These are phyloP conservation scores for Drosophila aff. DNA, from an alignment of 1,140 invertebrate genomes.

Conservation along the genomic window DNA sequence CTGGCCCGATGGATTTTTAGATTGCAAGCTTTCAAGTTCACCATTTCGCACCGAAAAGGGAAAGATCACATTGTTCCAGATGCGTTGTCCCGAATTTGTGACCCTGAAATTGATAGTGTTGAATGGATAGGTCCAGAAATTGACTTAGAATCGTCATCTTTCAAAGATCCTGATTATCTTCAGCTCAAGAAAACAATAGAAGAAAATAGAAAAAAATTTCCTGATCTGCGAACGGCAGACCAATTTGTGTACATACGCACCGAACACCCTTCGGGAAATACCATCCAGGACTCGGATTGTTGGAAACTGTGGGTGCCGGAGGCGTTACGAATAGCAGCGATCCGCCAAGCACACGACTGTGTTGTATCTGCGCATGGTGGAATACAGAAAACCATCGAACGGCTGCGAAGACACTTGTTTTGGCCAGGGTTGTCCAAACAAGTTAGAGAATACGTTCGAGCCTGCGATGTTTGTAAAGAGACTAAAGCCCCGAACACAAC, in stretches of 20 bases:
- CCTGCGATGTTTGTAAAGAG: slow-evolving; percentile 15
- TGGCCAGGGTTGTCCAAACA: slow-evolving; percentile 15
- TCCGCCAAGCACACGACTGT: slow-evolving; percentile 6
- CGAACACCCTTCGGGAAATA: not conserved
- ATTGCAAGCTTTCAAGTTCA: not conserved
- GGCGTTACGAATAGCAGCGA: not conserved
- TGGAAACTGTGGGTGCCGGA: slow-evolving; percentile 18
- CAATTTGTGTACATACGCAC: slow-evolving; percentile 9
- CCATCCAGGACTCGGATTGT: not conserved
- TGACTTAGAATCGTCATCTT: slow-evolving; percentile 2
- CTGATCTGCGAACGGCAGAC: not conserved
- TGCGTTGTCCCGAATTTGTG: slow-evolving; percentile 6
- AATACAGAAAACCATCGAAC: slow-evolving; percentile 14
- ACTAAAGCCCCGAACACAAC: slow-evolving; percentile 14
- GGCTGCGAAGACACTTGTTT: slow-evolving; percentile 5
- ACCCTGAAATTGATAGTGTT: slow-evolving; percentile 2
- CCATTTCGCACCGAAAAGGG: slow-evolving; percentile 8
- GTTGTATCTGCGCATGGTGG: slow-evolving; percentile 13
- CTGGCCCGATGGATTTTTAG: not conserved
- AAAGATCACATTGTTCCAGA: slow-evolving; percentile 13
- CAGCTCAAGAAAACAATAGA: slow-evolving; percentile 1
- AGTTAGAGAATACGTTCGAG: slow-evolving; percentile 20
- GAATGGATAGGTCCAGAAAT: slow-evolving; percentile 20
- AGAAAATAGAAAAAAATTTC: slow-evolving; percentile 2
- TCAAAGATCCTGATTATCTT: not conserved